Base-by-base conservation (phyloP, 2,888 invertebrate species). In the Escarpia spicata region DNA sequence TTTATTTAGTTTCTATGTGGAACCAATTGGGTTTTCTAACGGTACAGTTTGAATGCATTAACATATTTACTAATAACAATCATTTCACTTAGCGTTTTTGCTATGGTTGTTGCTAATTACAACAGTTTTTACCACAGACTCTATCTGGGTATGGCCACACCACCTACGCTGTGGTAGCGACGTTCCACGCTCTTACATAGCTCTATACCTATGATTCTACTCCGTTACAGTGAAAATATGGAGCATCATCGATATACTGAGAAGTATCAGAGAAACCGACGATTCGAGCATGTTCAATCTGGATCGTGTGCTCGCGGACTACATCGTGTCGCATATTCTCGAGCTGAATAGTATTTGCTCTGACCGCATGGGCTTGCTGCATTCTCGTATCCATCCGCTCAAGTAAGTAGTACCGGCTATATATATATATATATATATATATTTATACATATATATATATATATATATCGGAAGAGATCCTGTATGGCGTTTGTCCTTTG, bases 331-430 rank as follows among this genome's bases (percentile, higher is more conserved):
- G 0, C 95, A 95, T 92, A 95, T 95, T 45, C 93, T 95, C 90
- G 92, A 94, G 37, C 94, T 95, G 26, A 95, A 95, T 93, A 95
- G 95, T 92, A 95, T 95, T 90, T 95, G 95, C 93, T 95, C 95
- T 12, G 95, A 95, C 93, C 92, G 95, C 58, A 95, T 95, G 93
- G 95, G 95, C 10, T 92, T 94, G 8, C 93, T 95, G 15, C 95
- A 95, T 93, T 93, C 95, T 90, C 94, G 95, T 58, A 95, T 95
- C 43, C 95, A 95, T 75, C 95, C 95, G 1, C 94, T 95, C 44
- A 95, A 95, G 95, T 95, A 93, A 94, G 95, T 94, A 90, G 44
- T 92, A 15, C 60, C 58, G 15, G 8, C 10, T 52, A 37, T 1
- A 37, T 37, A 37, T 37, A 37, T 37, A 37, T 37, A 37, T 37